A percentile compares a stretch with the other conserved stretches of the same genome.
Evolutionary conservation across 2,888 invertebrate species (phyloP).

Genomic region (Rhagophthalmus giganteus): DNA sequence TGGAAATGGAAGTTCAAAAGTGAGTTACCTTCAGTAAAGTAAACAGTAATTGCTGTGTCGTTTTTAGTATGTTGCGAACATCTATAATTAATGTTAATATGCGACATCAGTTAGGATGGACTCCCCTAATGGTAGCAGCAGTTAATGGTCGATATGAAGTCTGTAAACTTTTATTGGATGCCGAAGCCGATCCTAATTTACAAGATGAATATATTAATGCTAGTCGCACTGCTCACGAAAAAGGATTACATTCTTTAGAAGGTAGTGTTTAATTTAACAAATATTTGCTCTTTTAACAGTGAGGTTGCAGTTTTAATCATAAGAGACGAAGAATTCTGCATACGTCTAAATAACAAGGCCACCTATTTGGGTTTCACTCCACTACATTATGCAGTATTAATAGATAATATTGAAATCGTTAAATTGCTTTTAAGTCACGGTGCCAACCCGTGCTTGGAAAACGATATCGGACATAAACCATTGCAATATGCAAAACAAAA

Average conservation of each 20-base stretch:
- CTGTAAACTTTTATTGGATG: slow-evolving; percentile 64
- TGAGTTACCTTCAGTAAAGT: too few species aligned
- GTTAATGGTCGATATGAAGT: slow-evolving; percentile 71
- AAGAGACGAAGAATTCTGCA: slow-evolving; percentile 83
- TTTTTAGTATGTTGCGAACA: slow-evolving; percentile 40
- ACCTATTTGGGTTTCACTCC: slow-evolving; percentile 85
- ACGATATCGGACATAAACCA: slow-evolving; percentile 77
- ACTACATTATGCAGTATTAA: slow-evolving; percentile 84
- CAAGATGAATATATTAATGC: slow-evolving; percentile 77
- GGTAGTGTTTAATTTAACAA: slow-evolving; percentile 57
- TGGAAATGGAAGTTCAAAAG: slow-evolving; percentile 57
- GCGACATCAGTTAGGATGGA: slow-evolving; percentile 83
- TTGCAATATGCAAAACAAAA: slow-evolving; percentile 72
- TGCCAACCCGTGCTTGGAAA: slow-evolving; percentile 73
- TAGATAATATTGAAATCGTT: slow-evolving; percentile 67
- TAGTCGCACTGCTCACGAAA: slow-evolving; percentile 65
- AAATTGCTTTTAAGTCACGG: slow-evolving; percentile 71
- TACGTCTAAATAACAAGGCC: slow-evolving; percentile 68
- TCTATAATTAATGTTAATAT: slow-evolving; percentile 65
- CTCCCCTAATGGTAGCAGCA: slow-evolving; percentile 80
- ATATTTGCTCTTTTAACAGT: not conserved
- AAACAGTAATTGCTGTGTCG: not conserved
- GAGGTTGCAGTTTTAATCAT: slow-evolving; percentile 59
- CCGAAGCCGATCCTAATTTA: slow-evolving; percentile 78
- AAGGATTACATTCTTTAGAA: slow-evolving; percentile 73